Evolutionary conservation across 1,140 invertebrate genomes (phyloP), one percentile per base, ranked within the genome.

Genomic region (Pseudobourletiella spinata): DNA sequence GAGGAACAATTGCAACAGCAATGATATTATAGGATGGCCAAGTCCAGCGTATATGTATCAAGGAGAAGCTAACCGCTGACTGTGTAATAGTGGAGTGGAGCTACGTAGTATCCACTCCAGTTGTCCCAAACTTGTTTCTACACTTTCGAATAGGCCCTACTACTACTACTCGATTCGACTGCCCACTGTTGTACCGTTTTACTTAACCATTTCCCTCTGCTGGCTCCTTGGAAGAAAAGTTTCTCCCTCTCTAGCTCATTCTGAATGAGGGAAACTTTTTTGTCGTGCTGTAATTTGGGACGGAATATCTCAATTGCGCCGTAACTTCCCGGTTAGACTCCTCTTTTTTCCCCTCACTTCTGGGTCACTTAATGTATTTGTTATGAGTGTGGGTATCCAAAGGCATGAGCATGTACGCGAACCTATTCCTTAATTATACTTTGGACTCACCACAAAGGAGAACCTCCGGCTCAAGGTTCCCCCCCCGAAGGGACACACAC

Each of bases 271-370:
- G 22, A 59, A 59, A 59, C 57, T 59, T 59, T 61, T 64, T 67
- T 65, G 61, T 64, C 57, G 39, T 65, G 52, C 46, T 55, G 66
- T 64, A 68, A 68, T 68, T 68, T 68, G 66, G 62, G 61, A 56
- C 66, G 55, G 59, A 64, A 64, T 68, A 59, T 67, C 65, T 67
- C 65, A 67, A 67, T 67, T 67, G 61, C 63, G 65, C 59, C 58
- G 35, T 57, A 28, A 63, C 61, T 63, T 54, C 54, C 54, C 55
- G 18, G 35, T 30, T 57, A 57, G 3, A 25, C 30, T 29, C 30
- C 11, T 35, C 16, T 56, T 32, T 39, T 57, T 18, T 54, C 11
- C 24, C 51, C 20, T 57, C 24, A 20, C 35, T 59, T 29, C 43
- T 59, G 46, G 30, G 43, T 57, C 46, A 51, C 48, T 51, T 51